phyloP scores from a whole-genome alignment of 2,797 vertebrate genomes.

The Sus cebifrons region DNA sequence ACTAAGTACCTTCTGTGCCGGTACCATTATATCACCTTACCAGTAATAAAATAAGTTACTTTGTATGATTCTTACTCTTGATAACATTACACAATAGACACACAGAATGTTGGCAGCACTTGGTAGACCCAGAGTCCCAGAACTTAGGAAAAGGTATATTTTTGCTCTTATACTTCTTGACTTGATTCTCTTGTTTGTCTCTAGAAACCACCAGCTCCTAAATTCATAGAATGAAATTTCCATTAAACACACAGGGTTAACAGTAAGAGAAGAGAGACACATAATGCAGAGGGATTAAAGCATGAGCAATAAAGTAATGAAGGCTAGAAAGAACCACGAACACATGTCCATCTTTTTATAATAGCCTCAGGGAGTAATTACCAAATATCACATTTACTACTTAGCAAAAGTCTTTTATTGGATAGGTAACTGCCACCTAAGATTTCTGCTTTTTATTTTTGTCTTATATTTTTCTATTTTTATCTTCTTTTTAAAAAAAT shows the following conservation, averaged over 20 bases:
- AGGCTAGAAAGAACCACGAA: not conserved
- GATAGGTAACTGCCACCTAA: not conserved
- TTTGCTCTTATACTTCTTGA: not conserved
- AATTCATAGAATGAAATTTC: constrained; percentile 8
- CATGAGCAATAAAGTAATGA: not conserved
- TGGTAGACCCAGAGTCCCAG: not conserved
- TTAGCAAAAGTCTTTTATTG: not conserved
- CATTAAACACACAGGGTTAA: not conserved
- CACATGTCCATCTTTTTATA: not conserved
- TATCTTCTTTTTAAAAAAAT: no score
- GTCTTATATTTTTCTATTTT: not conserved
- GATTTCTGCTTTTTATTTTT: not conserved
- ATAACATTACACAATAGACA: not conserved
- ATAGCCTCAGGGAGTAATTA: not conserved
- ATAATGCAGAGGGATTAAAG: not conserved
- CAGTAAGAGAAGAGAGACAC: not conserved
- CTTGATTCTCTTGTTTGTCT: not conserved
- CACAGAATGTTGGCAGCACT: not conserved
- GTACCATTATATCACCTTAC: not conserved
- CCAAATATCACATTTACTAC: not conserved
- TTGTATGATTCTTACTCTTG: constrained; percentile 5
- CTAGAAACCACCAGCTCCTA: not conserved
- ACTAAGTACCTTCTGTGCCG: not conserved
- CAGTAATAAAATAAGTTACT: not conserved
- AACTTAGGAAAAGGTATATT: not conserved